phyloP scores from a whole-genome alignment of 2,888 invertebrate genomes.

The Dilophus febrilis region DNA sequence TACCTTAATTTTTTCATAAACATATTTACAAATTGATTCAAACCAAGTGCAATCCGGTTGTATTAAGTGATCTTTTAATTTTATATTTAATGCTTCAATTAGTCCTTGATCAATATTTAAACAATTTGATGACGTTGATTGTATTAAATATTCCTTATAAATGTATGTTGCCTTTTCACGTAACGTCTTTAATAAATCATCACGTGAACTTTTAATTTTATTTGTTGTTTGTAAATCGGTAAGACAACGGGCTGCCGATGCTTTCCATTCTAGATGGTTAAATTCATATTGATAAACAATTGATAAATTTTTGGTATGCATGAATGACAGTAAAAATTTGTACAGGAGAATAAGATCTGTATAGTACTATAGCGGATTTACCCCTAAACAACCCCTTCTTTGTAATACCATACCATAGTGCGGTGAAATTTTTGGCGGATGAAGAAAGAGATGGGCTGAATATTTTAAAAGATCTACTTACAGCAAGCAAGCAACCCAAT shows the following conservation, averaged over 20 bases:
- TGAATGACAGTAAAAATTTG: not conserved
- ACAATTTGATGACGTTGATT: constrained; percentile 10
- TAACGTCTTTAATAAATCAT: constrained; percentile 11
- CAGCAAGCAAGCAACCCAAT: no score
- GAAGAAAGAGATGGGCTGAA: no score
- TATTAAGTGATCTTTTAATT: constrained; percentile 11
- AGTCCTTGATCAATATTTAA: constrained; percentile 13
- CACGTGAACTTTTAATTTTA: constrained; percentile 10
- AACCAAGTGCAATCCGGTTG: constrained; percentile 13
- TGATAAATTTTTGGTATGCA: not conserved
- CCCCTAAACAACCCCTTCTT: no score
- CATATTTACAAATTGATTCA: constrained; percentile 15
- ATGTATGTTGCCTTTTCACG: constrained; percentile 13
- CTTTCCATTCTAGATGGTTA: constrained; percentile 12
- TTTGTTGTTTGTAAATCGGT: constrained; percentile 10
- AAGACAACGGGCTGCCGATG: constrained; percentile 8
- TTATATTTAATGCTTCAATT: constrained; percentile 13
- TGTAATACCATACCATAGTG: no score
- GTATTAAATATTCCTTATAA: constrained; percentile 11
- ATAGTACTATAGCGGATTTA: no score
- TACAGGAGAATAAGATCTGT: no score
- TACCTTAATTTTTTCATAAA: constrained; percentile 15
- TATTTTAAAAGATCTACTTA: no score
- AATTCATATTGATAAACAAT: not conserved
- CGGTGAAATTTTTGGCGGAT: no score